Base-by-base conservation (phyloP, 2,113 vertebrate genomes). In the Cairina moschata region DNA sequence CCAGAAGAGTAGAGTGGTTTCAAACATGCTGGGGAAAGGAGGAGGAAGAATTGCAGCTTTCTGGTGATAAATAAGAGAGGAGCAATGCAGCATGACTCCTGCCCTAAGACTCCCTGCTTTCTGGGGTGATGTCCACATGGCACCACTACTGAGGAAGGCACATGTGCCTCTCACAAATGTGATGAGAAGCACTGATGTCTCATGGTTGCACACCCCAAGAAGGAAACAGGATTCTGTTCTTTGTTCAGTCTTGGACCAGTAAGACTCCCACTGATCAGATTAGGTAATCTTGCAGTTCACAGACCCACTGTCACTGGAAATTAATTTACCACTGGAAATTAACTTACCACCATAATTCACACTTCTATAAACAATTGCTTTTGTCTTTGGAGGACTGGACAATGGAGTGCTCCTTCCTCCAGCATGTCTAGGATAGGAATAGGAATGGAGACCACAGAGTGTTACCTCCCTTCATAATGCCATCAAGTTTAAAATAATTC, bases 151-250 rank as follows among this genome's bases (percentile, higher is more conserved):
- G 3, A 58, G 46, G 52, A 83, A 60, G 22, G 25, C 29, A 31
- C 28, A 34, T 44, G 13, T 32, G 63, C 34, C 18, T 42, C 22
- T 17, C 34, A 17, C 8, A 31, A 75, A 44, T 6, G 22, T 7
- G 12, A 42, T 36, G 13, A 29, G 18, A 72, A 86, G 16, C 38
- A 81, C 48, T 67, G 17, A 23, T 1, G 1, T 75, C 42, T 67
- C 4, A 0, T 3, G 1, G 44, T 71, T 84, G n/a, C 1, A 1
- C 36, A 2, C 7, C 16, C 34, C 1, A 1, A 31, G 23, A 62
- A 6, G 11, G 17, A 23, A 31, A 6, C 0, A 3, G 6, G 8
- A 5, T 34, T 68, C 12, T 42, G 13, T 9, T 76, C 15, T 28
- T 54, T 34, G 66, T 22, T 40, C 21, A 16, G 7, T 14, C 13